Percentiles rank a stretch among this genome's conserved stretches.
Conservation (phyloP, 2,113 vertebrate species). For the Bettongia penicillata region DNA sequence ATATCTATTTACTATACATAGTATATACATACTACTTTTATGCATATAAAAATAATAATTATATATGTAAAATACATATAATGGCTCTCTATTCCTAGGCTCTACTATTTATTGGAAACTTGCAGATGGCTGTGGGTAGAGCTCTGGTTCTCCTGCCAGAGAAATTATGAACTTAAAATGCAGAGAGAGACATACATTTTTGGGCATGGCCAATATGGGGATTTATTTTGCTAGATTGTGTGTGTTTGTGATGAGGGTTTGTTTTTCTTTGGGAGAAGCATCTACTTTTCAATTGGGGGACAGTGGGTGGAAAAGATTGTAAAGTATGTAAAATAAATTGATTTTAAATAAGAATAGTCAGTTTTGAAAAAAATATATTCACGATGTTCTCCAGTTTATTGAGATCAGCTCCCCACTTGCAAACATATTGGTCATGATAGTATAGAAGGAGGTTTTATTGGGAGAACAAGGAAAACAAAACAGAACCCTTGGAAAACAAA, state of each 20-base stretch:
- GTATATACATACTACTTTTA: not conserved
- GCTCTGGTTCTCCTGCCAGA: not conserved
- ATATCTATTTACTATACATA: not conserved
- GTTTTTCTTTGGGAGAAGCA: not conserved
- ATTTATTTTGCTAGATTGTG: not conserved
- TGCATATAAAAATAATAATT: not conserved
- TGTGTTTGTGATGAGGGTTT: not conserved
- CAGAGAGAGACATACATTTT: not conserved
- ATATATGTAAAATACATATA: not conserved
- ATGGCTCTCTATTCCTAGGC: not conserved
- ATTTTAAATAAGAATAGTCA: not conserved
- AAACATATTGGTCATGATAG: not conserved
- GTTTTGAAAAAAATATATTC: not conserved
- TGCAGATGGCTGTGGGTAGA: not conserved
- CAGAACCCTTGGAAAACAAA: not conserved
- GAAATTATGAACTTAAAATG: not conserved
- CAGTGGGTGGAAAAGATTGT: not conserved
- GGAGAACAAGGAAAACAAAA: not conserved
- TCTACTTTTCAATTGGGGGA: not conserved
- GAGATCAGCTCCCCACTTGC: not conserved
- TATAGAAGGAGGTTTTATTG: not conserved
- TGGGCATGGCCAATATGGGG: not conserved
- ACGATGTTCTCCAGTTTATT: not conserved
- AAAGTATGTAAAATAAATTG: not conserved
- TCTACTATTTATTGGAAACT: not conserved